These are phyloP conservation scores for Ptychoptera contaminata DNA, from an alignment of 2,888 invertebrate species.

Conservation along the genomic window DNA sequence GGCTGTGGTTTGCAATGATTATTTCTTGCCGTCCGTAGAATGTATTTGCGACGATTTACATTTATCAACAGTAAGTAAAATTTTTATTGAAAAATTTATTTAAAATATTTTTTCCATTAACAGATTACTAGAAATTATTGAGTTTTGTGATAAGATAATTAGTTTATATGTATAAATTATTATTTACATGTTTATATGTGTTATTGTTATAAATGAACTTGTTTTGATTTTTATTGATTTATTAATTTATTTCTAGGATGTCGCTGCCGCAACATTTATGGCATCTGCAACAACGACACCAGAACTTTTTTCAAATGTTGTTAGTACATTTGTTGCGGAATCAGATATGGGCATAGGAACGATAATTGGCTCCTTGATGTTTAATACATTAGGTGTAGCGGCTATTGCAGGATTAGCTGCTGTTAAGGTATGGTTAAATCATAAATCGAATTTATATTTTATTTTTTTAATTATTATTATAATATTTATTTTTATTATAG, in stretches of 20 bases:
- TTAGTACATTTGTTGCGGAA: conserved; percentile 69
- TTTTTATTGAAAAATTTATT: background rate
- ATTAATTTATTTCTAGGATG: conserved; percentile 50
- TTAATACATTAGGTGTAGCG: conserved; percentile 73
- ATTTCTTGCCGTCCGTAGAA: conserved; percentile 80
- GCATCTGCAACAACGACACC: conserved; percentile 92
- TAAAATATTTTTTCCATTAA: too few species aligned
- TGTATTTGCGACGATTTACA: conserved; percentile 61
- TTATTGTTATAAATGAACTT: too few species aligned
- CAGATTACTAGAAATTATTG: too few species aligned
- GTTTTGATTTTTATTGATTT: too few species aligned
- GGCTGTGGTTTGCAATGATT: conserved; percentile 82
- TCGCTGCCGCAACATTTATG: conserved; percentile 95
- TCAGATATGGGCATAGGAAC: conserved; percentile 79
- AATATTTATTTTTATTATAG: conserved; percentile 35
- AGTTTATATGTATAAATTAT: too few species aligned
- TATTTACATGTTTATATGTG: too few species aligned
- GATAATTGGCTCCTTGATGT: conserved; percentile 74
- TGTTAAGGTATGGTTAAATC: conserved; percentile 36
- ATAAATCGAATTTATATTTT: background rate
- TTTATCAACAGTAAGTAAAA: background rate
- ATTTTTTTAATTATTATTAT: background rate
- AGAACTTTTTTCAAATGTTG: conserved; percentile 82
- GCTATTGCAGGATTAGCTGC: conserved; percentile 66
- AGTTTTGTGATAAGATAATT: too few species aligned